These are phyloP conservation scores for Scaptomyza montana DNA, from an alignment of 1,140 invertebrate species.

Conservation along the genomic window DNA sequence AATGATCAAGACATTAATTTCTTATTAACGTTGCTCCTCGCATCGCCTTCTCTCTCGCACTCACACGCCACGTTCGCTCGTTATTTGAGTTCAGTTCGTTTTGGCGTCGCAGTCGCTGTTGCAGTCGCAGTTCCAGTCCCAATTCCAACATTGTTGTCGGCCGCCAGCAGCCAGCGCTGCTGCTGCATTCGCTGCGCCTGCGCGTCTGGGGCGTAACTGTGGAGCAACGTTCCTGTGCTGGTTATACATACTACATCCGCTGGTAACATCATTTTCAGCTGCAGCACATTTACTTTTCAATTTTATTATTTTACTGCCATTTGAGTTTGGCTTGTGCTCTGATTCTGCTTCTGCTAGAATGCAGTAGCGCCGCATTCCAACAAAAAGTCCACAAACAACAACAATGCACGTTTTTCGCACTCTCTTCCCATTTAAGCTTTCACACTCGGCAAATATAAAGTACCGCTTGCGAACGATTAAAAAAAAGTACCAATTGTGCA, in stretches of 20 bases:
- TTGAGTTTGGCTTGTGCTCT: slow-evolving; percentile 7
- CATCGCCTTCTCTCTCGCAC: slow-evolving; percentile 6
- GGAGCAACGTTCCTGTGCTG: slow-evolving; percentile 25
- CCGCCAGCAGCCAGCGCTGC: slow-evolving; percentile 35
- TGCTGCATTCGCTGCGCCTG: slow-evolving; percentile 47
- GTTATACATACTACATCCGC: slow-evolving; percentile 4
- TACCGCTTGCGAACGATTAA: too few species aligned
- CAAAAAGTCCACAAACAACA: too few species aligned
- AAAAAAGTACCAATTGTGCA: too few species aligned
- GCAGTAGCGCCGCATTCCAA: slow-evolving; percentile 41
- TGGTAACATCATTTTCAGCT: slow-evolving; percentile 30
- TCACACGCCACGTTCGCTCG: slow-evolving; percentile 17
- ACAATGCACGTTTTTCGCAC: too few species aligned
- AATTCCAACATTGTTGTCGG: slow-evolving; percentile 42
- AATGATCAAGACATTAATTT: slow-evolving; percentile 84
- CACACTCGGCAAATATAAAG: too few species aligned
- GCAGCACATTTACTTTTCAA: slow-evolving; percentile 40
- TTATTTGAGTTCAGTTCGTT: slow-evolving; percentile 3
- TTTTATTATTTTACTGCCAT: slow-evolving; percentile 30
- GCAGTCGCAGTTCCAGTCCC: slow-evolving; percentile 7
- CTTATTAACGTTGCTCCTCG: slow-evolving; percentile 79
- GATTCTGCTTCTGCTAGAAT: slow-evolving; percentile 24
- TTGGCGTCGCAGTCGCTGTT: slow-evolving; percentile 28
- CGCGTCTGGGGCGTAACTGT: slow-evolving; percentile 65
- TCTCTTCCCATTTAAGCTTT: too few species aligned